Percentiles rank a stretch among this genome's conserved stretches.
Evolutionary conservation across 2,797 vertebrate species (phyloP).

Genomic region (Peromyscus aztecus): DNA sequence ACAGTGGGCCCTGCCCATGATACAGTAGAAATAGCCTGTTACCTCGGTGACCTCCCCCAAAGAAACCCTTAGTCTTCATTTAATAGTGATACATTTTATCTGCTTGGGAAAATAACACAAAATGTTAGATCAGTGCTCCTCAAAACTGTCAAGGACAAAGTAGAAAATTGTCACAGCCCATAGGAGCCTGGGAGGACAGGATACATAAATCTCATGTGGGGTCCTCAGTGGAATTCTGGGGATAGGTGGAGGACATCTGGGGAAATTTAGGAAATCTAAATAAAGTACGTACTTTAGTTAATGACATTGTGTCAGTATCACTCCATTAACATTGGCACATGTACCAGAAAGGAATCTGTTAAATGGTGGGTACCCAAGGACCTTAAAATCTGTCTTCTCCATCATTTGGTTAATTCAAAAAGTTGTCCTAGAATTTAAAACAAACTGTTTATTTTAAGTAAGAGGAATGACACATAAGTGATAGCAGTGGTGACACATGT

Average conservation of each 20-base stretch:
- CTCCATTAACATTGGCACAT: neutral
- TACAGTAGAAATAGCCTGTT: neutral
- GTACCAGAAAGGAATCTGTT: neutral
- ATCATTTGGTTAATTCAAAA: neutral
- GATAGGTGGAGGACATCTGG: neutral
- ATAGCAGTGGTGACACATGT: neutral
- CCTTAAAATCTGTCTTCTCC: neutral
- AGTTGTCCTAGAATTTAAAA: neutral
- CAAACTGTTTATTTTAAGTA: neutral
- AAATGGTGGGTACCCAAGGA: neutral
- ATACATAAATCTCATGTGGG: neutral
- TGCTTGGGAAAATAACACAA: neutral
- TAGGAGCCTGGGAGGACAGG: neutral
- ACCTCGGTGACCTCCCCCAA: neutral
- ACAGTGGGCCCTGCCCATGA: neutral
- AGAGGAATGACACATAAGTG: neutral
- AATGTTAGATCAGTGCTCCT: neutral
- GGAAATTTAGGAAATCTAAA: neutral
- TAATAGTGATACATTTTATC: neutral
- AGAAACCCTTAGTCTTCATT: neutral
- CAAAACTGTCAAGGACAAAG: neutral
- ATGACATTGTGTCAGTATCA: neutral
- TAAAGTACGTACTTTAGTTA: neutral
- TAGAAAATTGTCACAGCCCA: neutral
- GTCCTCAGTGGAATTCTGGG: neutral